Conservation (phyloP, 64 coral and sea anemone species). For the Montipora capricornis region DNA sequence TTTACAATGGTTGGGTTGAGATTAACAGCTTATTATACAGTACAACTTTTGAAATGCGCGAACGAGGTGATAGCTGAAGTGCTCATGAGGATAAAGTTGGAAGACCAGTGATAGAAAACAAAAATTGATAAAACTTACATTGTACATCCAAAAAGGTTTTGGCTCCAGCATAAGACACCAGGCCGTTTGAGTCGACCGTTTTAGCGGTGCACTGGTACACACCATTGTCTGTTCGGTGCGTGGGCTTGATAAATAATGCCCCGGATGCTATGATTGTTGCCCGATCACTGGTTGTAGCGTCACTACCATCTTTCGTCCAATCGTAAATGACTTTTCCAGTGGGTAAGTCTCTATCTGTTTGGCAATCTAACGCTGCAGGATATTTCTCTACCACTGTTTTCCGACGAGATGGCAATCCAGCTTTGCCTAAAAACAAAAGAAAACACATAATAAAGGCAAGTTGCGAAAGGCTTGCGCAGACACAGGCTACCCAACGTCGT, state of each 20-base stretch:
- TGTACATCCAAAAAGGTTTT: constrained; percentile 82
- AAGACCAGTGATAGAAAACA: too few relatives aligned
- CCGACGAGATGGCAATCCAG: constrained; percentile 75
- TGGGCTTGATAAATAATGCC: constrained; percentile 73
- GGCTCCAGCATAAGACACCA: constrained; percentile 70
- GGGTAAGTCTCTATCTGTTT: constrained; percentile 64
- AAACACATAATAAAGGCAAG: not conserved
- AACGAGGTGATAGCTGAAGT: too few relatives aligned
- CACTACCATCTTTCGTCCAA: constrained; percentile 82
- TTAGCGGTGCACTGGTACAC: constrained; percentile 88
- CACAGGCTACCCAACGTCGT: not conserved
- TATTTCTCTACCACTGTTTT: constrained; percentile 74
- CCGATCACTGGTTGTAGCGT: constrained; percentile 40
- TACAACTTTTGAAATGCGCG: too few relatives aligned
- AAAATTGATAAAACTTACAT: constrained; percentile 67
- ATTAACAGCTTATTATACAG: too few relatives aligned
- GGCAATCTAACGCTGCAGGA: constrained; percentile 75
- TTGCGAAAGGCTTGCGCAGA: too few relatives aligned
- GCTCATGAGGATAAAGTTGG: too few relatives aligned
- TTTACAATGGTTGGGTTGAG: too few relatives aligned
- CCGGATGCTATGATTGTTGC: constrained; percentile 70
- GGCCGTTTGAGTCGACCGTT: constrained; percentile 69
- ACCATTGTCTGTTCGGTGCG: constrained; percentile 65
- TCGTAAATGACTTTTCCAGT: constrained; percentile 35
- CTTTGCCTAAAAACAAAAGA: constrained; percentile 44